Evolutionary conservation across 2,797 vertebrate genomes (phyloP).

Genomic region (Hephaestus fuliginosus): DNA sequence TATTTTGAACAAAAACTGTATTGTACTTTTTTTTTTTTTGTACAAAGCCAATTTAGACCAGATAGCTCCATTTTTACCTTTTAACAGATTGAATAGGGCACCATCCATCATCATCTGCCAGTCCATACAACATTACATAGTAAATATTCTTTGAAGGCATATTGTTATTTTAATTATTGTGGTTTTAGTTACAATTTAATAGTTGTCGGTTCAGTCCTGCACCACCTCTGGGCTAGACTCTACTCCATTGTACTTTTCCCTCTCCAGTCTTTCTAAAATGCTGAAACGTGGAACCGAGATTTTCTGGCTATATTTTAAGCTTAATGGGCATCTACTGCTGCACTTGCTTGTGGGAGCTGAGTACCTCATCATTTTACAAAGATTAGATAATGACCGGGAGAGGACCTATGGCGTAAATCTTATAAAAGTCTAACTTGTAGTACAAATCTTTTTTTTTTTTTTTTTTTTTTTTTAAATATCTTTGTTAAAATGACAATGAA

Average conservation of each 20-base stretch:
- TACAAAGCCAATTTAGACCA: background rate
- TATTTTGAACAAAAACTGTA: background rate
- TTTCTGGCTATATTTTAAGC: conserved; percentile 4
- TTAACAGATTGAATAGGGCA: background rate
- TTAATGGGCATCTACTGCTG: background rate
- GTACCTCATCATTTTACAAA: background rate
- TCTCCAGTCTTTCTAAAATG: background rate
- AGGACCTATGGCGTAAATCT: background rate
- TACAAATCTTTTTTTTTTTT: background rate
- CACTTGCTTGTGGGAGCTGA: background rate
- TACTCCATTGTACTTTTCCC: background rate
- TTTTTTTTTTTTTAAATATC: background rate
- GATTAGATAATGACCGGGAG: background rate
- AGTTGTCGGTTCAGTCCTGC: background rate
- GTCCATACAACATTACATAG: background rate
- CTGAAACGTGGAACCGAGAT: background rate
- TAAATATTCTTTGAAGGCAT: background rate
- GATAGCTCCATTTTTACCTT: background rate
- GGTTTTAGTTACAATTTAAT: background rate
- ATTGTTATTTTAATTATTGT: background rate
- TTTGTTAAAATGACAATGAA: conserved; percentile 10
- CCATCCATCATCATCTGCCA: background rate
- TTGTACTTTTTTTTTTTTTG: conserved; percentile 4
- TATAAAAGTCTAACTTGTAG: background rate
- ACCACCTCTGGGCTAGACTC: background rate